Evolutionary conservation across 2,797 vertebrate species (phyloP).

Genomic region (Apogon hyalosoma): DNA sequence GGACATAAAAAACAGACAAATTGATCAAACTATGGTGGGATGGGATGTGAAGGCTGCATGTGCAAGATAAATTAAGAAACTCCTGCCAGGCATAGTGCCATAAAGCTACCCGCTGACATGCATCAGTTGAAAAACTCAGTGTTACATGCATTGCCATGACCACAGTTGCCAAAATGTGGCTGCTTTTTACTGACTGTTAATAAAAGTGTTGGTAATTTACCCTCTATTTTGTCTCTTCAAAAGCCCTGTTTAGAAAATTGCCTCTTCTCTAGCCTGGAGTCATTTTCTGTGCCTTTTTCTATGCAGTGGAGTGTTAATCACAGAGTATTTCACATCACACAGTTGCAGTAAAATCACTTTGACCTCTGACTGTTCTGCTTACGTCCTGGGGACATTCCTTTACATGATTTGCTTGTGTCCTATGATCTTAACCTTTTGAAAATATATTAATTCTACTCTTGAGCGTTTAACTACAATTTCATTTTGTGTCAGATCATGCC

Average conservation of each 20-base stretch:
- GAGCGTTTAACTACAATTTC: conserved; percentile 16
- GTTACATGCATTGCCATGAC: conserved; percentile 14
- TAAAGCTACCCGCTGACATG: conserved; percentile 23
- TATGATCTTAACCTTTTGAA: conserved; percentile 14
- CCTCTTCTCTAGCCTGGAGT: not conserved
- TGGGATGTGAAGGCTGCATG: conserved; percentile 55
- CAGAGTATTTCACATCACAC: not conserved
- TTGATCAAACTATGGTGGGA: conserved; percentile 25
- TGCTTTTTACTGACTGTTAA: conserved; percentile 26
- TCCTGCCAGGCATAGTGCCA: conserved; percentile 43
- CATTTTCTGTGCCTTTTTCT: not conserved
- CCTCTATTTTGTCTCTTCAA: conserved; percentile 3
- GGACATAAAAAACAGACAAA: conserved; percentile 14
- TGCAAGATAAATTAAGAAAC: conserved; percentile 48
- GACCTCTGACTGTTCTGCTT: conserved; percentile 12
- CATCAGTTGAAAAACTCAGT: conserved; percentile 14
- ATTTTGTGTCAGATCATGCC: conserved; percentile 12
- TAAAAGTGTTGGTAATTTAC: conserved; percentile 24
- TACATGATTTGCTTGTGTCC: conserved; percentile 14
- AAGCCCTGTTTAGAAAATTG: conserved; percentile 7
- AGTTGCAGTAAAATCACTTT: not conserved
- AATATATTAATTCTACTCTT: conserved; percentile 15
- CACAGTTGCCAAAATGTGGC: conserved; percentile 6
- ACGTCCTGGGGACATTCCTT: not conserved
- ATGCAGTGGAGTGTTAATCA: not conserved